Conservation (phyloP, 1,140 invertebrate genomes). For the Chymomyza costata region DNA sequence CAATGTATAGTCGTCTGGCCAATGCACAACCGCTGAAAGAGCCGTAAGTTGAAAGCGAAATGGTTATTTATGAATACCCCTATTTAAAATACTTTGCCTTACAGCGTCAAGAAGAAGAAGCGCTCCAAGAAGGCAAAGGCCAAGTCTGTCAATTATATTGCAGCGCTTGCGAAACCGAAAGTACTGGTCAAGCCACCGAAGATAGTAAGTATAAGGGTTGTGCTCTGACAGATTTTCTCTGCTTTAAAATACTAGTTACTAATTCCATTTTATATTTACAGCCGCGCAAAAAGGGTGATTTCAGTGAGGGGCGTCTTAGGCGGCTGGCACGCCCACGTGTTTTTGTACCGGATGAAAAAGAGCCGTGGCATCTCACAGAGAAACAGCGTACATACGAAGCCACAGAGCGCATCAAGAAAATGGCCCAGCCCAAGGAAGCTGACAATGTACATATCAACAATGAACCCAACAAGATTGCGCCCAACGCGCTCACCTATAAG, state of each 20-base stretch:
- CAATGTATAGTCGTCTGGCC: conserved; percentile 57
- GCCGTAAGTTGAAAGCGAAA: conserved; percentile 28
- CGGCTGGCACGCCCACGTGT: conserved; percentile 37
- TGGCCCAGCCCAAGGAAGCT: conserved; percentile 30
- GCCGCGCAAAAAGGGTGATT: conserved; percentile 25
- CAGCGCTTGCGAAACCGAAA: conserved; percentile 43
- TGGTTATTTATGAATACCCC: not conserved
- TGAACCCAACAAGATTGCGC: conserved; percentile 39
- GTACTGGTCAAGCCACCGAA: conserved; percentile 18
- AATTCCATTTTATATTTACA: conserved; percentile 1
- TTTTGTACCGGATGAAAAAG: conserved; percentile 30
- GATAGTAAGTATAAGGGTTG: conserved; percentile 36
- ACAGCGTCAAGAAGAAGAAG: conserved; percentile 47
- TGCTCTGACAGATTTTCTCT: no score
- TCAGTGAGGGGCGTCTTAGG: conserved; percentile 27
- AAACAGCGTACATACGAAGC: conserved; percentile 38
- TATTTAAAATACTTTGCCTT: not conserved
- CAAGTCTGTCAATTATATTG: conserved; percentile 20
- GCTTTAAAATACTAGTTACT: no score
- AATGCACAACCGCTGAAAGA: conserved; percentile 42
- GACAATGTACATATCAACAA: conserved; percentile 47
- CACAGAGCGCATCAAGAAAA: conserved; percentile 36
- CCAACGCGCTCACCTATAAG: conserved; percentile 49
- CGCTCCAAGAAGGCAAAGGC: conserved; percentile 23
- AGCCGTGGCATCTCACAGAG: conserved; percentile 44